phyloP scores from a whole-genome alignment of 1,140 invertebrate species.

The Achroia grisella region DNA sequence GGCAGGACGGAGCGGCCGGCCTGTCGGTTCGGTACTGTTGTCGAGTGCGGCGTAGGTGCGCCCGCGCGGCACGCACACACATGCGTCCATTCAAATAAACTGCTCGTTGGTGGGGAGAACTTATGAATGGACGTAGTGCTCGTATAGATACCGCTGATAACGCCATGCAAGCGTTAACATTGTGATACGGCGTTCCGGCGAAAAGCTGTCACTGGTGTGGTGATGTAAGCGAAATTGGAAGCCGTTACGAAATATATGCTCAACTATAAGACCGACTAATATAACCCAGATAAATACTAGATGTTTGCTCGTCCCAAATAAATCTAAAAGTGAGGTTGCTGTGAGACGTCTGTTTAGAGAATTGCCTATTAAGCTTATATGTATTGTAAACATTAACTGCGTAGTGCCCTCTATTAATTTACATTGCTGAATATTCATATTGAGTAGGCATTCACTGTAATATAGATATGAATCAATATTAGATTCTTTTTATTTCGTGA shows the following conservation, averaged over 20 bases:
- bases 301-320: not conserved
- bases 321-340: no score
- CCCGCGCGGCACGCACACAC: conserved; percentile 50
- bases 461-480: no score
- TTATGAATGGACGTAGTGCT: conserved; percentile 70
- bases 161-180: conserved; percentile 35
- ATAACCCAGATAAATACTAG: conserved; percentile 9
- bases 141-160: conserved; percentile 61
- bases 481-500: no score
- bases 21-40: conserved; percentile 42
- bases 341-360: no score
- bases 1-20: conserved; percentile 28
- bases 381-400: no score
- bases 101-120: conserved; percentile 37
- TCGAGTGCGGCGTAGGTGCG: conserved; percentile 30
- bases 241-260: conserved; percentile 3
- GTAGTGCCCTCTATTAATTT: no score
- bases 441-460: no score
- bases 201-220: conserved; percentile 7
- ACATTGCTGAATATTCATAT: no score
- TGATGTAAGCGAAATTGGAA: conserved; percentile 9
- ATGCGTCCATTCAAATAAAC: conserved; percentile 44
- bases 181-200: conserved; percentile 12
- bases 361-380: no score
- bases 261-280: conserved; percentile 1